Conservation (phyloP, 2,888 invertebrate genomes). For the Merodon equestris region DNA sequence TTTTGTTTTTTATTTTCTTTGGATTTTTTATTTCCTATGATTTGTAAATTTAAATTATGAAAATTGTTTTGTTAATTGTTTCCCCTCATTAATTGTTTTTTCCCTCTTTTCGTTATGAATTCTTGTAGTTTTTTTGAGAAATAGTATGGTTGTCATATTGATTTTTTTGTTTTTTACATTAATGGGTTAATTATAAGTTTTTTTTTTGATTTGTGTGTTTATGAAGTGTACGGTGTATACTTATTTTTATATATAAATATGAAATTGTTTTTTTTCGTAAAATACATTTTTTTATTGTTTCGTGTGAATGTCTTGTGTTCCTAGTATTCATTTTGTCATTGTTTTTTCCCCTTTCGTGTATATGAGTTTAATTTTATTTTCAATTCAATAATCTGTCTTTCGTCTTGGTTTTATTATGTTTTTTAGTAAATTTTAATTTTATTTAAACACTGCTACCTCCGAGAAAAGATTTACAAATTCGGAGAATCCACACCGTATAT, state of each 20-base stretch:
- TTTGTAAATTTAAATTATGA: slow-evolving; percentile 67
- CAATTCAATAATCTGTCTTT: slow-evolving; percentile 46
- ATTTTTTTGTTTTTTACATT: slow-evolving; percentile 62
- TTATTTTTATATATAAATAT: slow-evolving; percentile 57
- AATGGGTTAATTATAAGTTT: slow-evolving; percentile 65
- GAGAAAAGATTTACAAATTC: slow-evolving; percentile 62
- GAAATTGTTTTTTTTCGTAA: slow-evolving; percentile 60
- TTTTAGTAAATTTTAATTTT: slow-evolving; percentile 44
- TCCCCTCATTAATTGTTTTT: slow-evolving; percentile 48
- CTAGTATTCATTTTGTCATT: background rate
- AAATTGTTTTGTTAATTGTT: slow-evolving; percentile 51
- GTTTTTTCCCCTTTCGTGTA: slow-evolving; percentile 19
- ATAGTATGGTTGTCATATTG: slow-evolving; percentile 31
- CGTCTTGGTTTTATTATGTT: slow-evolving; percentile 47
- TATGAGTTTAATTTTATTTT: slow-evolving; percentile 43
- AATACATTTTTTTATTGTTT: slow-evolving; percentile 74
- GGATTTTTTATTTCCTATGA: slow-evolving; percentile 59
- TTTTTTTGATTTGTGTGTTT: slow-evolving; percentile 17
- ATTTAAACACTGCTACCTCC: slow-evolving; percentile 58
- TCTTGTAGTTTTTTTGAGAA: slow-evolving; percentile 39
- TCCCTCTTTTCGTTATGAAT: slow-evolving; percentile 34
- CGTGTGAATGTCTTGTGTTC: slow-evolving; percentile 73
- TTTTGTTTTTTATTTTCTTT: slow-evolving; percentile 51
- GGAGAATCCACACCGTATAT: slow-evolving; percentile 64
- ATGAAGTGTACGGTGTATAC: slow-evolving; percentile 52